These are phyloP conservation scores for Sebastes itinus DNA, from an alignment of 2,797 vertebrate species.

Conservation along the genomic window DNA sequence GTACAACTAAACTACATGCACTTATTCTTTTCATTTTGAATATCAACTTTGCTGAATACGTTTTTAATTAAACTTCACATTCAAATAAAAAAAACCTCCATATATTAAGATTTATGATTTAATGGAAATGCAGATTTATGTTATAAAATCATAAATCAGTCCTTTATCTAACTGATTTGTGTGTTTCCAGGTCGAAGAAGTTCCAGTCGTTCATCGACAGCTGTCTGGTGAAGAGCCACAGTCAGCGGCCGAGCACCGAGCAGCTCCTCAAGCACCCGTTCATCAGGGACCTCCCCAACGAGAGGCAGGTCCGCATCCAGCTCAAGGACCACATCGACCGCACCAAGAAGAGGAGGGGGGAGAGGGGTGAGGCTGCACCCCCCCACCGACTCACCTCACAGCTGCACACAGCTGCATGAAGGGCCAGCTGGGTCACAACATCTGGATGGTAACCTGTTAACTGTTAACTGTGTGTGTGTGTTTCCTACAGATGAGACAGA, in stretches of 20 bases:
- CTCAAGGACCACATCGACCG: slow-evolving; percentile 99
- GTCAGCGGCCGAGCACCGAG: slow-evolving; percentile 94
- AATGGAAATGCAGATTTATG: too few species aligned
- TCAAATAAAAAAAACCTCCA: neutral
- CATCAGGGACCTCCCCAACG: slow-evolving; percentile 95
- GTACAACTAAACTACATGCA: neutral
- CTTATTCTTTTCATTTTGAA: neutral
- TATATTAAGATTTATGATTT: too few species aligned
- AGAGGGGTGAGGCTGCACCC: slow-evolving; percentile 85
- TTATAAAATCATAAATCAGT: too few species aligned
- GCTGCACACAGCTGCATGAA: neutral
- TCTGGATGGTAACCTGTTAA: neutral
- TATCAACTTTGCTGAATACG: fast-evolving
- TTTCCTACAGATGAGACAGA: slow-evolving; percentile 91
- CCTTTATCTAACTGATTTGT: fast-evolving
- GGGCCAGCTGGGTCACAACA: neutral
- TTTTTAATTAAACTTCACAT: fast-evolving
- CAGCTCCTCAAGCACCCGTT: slow-evolving; percentile 97
- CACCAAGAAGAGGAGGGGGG: slow-evolving; percentile 97
- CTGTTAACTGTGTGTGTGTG: neutral
- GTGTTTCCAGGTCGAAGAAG: slow-evolving; percentile 92
- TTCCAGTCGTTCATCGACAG: slow-evolving; percentile 98
- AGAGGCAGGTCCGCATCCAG: slow-evolving; percentile 97
- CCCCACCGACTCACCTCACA: neutral
- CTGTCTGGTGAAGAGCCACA: slow-evolving; percentile 96